These are phyloP conservation scores for Saccostrea glomerata DNA, from an alignment of 1,140 invertebrate species.

Conservation along the genomic window DNA sequence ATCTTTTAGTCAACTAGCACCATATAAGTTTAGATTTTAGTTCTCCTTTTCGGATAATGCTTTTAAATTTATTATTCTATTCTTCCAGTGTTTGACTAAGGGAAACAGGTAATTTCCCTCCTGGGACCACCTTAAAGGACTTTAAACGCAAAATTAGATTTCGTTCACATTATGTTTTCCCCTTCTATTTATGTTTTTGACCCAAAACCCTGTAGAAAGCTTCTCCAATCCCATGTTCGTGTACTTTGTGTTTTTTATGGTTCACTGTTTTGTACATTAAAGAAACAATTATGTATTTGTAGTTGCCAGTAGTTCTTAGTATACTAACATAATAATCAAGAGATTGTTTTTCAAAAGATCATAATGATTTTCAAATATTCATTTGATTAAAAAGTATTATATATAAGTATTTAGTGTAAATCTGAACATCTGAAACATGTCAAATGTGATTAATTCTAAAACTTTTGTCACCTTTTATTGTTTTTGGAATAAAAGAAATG, in stretches of 20 bases:
- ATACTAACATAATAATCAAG: background rate
- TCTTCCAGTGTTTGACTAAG: slow-evolving; percentile 31
- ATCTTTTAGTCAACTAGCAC: too few relatives aligned
- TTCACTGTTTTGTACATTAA: too few relatives aligned
- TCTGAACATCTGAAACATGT: too few relatives aligned
- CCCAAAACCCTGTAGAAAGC: background rate
- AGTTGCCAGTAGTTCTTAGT: background rate
- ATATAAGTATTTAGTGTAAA: too few relatives aligned
- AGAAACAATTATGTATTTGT: too few relatives aligned
- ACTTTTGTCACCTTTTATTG: too few relatives aligned
- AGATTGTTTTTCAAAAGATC: too few relatives aligned
- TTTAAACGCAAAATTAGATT: background rate
- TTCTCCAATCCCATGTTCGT: background rate
- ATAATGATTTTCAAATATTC: too few relatives aligned
- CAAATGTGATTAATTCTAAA: too few relatives aligned
- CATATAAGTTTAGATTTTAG: background rate
- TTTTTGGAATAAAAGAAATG: background rate
- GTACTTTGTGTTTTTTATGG: background rate
- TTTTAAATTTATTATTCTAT: background rate
- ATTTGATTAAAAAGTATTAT: too few relatives aligned
- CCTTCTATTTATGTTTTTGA: background rate
- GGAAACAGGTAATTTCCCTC: slow-evolving; percentile 15
- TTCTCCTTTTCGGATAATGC: background rate
- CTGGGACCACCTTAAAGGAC: background rate
- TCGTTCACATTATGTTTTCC: background rate